These are phyloP conservation scores for Ceratitis capitata DNA, from an alignment of 1,140 invertebrate genomes.

Conservation along the genomic window DNA sequence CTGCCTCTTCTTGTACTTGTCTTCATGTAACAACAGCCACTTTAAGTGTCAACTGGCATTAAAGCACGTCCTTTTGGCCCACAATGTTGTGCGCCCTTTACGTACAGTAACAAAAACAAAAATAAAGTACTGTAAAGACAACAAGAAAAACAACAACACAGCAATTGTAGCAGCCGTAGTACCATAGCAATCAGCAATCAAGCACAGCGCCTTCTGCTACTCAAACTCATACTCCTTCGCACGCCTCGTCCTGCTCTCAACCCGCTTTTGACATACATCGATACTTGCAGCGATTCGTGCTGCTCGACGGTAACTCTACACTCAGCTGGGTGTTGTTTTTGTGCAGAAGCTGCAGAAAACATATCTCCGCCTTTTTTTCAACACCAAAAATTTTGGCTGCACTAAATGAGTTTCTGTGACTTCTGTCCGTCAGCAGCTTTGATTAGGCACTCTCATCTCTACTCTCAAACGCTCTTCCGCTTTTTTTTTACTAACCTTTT, in stretches of 20 bases:
- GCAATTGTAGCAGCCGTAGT: not conserved
- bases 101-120: too few species aligned
- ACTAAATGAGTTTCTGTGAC: too few species aligned
- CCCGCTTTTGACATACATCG: not conserved
- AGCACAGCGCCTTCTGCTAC: not conserved
- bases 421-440: not conserved
- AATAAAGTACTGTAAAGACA: too few species aligned
- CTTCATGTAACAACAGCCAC: conserved; percentile 18
- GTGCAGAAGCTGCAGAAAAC: conserved; percentile 10
- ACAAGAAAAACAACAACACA: too few species aligned
- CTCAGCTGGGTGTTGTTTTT: conserved; percentile 30
- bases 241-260: not conserved
- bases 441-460: not conserved
- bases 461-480: not conserved
- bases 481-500: too few species aligned
- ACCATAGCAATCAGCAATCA: not conserved
- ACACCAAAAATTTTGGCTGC: not conserved
- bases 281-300: not conserved
- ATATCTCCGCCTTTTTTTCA: not conserved
- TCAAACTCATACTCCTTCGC: not conserved
- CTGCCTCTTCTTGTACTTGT: not conserved
- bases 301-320: conserved; percentile 15
- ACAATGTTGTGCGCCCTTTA: not conserved
- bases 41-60: conserved; percentile 33
- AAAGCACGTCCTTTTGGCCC: not conserved